Evolutionary conservation across 2,888 invertebrate species (phyloP).

Genomic region (Pemphredon lugubris): DNA sequence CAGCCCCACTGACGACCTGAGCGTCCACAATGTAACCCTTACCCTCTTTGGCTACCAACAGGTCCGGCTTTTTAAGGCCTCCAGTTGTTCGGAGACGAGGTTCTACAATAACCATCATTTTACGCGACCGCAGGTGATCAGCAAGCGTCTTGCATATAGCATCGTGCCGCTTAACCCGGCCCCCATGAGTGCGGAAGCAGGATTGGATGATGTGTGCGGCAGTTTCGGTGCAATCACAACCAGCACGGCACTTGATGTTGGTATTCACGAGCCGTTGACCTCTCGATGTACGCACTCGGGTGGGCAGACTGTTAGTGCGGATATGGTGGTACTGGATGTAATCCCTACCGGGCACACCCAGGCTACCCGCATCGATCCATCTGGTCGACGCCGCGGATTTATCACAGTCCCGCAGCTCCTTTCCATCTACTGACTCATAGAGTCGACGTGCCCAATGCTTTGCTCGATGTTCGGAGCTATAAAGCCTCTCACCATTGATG

Average conservation of each 20-base stretch:
- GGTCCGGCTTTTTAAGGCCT: slow-evolving; percentile 11
- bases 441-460: not conserved
- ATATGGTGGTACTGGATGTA: not conserved
- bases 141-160: slow-evolving; percentile 61
- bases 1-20: slow-evolving; percentile 1
- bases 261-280: slow-evolving; percentile 43
- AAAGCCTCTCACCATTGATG: not conserved
- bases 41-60: not conserved
- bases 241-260: slow-evolving; percentile 66
- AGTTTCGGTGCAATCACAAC: slow-evolving; percentile 70
- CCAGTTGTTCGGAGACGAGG: slow-evolving; percentile 2
- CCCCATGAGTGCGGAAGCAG: slow-evolving; percentile 75
- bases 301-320: not conserved
- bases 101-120: not conserved
- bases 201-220: slow-evolving; percentile 71
- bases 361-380: not conserved
- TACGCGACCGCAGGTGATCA: slow-evolving; percentile 40
- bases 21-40: not conserved
- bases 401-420: slow-evolving; percentile 3
- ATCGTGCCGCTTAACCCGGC: slow-evolving; percentile 71
- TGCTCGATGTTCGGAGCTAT: not conserved
- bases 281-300: slow-evolving; percentile 18
- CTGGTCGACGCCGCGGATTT: not conserved
- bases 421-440: not conserved
- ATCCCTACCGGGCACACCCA: not conserved